Evolutionary conservation across 2,797 vertebrate genomes (phyloP).

Genomic region (Neopelma chrysocephalum): DNA sequence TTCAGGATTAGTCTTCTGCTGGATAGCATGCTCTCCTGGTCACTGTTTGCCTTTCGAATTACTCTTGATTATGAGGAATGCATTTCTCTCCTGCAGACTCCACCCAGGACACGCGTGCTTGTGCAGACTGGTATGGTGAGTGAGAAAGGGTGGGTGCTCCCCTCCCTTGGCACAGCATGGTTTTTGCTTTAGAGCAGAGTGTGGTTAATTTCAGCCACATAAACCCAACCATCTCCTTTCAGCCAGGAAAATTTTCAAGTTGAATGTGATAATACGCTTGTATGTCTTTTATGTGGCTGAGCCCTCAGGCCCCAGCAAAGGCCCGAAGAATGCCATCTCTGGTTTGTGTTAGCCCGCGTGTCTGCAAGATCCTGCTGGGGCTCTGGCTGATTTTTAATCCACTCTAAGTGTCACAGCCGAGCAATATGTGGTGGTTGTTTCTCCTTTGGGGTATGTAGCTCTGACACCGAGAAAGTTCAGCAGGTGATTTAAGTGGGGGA

Average conservation of each 20-base stretch:
- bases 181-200: conserved; percentile 24
- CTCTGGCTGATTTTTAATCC: conserved; percentile 4
- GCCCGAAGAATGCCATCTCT: not conserved
- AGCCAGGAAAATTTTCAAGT: not conserved
- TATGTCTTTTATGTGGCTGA: not conserved
- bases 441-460: not conserved
- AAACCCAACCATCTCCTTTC: not conserved
- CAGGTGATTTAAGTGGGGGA: not conserved
- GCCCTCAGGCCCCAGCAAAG: not conserved
- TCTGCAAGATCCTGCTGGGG: not conserved
- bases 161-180: rapidly evolving
- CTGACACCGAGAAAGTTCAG: not conserved
- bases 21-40: conserved; percentile 73
- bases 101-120: conserved; percentile 2
- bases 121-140: not conserved
- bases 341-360: not conserved
- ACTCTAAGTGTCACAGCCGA: not conserved
- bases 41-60: conserved; percentile 80
- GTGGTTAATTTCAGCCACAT: not conserved
- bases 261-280: not conserved
- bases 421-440: not conserved
- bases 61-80: conserved; percentile 79
- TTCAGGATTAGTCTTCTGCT: conserved; percentile 81
- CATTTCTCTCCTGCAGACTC: conserved; percentile 50
- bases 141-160: not conserved